These are phyloP conservation scores for Strix uralensis DNA, from an alignment of 2,113 vertebrate species.

Conservation along the genomic window DNA sequence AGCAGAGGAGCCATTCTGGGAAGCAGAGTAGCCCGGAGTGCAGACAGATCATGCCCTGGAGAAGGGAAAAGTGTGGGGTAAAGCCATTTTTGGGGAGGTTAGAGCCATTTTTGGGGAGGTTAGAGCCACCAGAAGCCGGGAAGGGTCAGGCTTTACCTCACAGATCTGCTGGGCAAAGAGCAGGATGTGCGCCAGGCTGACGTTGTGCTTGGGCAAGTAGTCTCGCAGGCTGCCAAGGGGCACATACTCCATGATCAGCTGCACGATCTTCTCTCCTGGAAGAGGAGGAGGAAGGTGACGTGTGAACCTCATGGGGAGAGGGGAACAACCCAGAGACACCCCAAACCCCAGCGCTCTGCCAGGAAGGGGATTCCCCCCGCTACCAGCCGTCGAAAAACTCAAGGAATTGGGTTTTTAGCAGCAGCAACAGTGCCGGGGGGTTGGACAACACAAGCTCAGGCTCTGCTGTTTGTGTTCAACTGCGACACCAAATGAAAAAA, in stretches of 20 bases:
- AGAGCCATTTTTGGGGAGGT: too few species aligned
- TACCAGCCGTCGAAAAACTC: neutral
- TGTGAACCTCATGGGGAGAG: neutral
- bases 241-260: slow-evolving; percentile 95
- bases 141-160: slow-evolving; percentile 68
- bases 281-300: neutral
- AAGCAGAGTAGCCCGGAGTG: too few species aligned
- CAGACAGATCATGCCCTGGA: too few species aligned
- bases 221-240: slow-evolving; percentile 90
- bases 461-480: neutral
- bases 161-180: slow-evolving; percentile 93
- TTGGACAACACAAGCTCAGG: neutral
- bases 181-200: slow-evolving; percentile 78
- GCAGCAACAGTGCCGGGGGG: fast-evolving
- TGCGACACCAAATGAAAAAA: neutral
- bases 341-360: neutral
- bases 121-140: neutral
- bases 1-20: too few species aligned
- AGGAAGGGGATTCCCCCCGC: neutral
- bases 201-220: slow-evolving; percentile 80
- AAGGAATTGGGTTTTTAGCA: neutral
- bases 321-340: too few species aligned
- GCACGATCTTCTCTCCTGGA: slow-evolving; percentile 86
- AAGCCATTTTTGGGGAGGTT: too few species aligned
- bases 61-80: too few species aligned